Evolutionary conservation across 2,888 invertebrate species (phyloP).

Genomic region (Phengaris alcon): DNA sequence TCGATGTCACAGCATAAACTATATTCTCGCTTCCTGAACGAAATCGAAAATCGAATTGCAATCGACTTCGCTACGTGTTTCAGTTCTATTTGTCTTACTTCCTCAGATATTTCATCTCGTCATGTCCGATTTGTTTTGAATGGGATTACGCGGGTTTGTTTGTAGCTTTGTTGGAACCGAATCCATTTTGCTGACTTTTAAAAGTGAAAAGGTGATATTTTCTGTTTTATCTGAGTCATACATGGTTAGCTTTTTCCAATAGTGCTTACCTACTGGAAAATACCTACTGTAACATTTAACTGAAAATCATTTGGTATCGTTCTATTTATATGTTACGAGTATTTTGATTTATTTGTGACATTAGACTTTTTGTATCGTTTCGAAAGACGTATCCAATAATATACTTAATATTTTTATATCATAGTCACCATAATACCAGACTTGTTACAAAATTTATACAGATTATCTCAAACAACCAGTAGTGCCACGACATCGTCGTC

Average conservation of each 20-base stretch:
- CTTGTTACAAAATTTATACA: slow-evolving; percentile 32
- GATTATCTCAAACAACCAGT: slow-evolving; percentile 71
- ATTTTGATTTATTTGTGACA: too few relatives aligned
- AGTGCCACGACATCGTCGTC: slow-evolving; percentile 81
- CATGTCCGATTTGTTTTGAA: slow-evolving; percentile 25
- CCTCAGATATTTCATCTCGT: slow-evolving; percentile 24
- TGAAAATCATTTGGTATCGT: too few relatives aligned
- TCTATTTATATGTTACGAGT: too few relatives aligned
- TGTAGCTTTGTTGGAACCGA: slow-evolving; percentile 4
- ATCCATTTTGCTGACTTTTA: slow-evolving; percentile 23
- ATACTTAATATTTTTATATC: too few relatives aligned
- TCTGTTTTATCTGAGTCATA: background rate
- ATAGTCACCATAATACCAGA: too few relatives aligned
- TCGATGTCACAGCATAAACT: background rate
- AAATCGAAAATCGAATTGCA: slow-evolving; percentile 32
- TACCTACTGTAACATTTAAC: background rate
- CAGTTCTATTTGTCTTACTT: slow-evolving; percentile 22
- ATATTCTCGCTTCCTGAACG: slow-evolving; percentile 20
- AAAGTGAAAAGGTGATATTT: slow-evolving; percentile 10
- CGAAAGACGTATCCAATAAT: too few relatives aligned
- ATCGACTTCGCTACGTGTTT: slow-evolving; percentile 27
- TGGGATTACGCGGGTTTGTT: slow-evolving; percentile 22
- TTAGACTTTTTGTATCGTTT: too few relatives aligned
- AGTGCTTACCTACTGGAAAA: background rate
- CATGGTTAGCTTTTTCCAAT: slow-evolving; percentile 3